phyloP scores from a whole-genome alignment of 2,797 vertebrate species.

The Miichthys miiuy region DNA sequence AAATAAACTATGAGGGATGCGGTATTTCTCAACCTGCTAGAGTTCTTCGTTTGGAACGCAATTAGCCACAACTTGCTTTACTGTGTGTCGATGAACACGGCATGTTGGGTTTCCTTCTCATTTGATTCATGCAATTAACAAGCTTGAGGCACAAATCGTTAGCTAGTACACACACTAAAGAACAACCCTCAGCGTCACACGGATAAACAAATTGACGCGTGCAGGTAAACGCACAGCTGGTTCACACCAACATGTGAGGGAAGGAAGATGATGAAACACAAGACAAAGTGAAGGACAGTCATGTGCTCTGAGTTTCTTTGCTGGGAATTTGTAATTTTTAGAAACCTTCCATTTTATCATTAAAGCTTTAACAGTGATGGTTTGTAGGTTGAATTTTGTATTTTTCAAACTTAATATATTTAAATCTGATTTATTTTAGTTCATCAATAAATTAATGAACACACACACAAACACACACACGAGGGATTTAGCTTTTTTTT shows the following conservation, averaged over 20 bases:
- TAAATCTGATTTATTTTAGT: not conserved
- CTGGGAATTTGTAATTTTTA: not conserved
- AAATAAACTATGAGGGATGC: too few species aligned
- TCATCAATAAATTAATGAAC: conserved; percentile 5
- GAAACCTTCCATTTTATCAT: not conserved
- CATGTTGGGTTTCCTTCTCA: too few species aligned
- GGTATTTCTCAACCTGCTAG: too few species aligned
- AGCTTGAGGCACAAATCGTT: too few species aligned
- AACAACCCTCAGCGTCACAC: too few species aligned
- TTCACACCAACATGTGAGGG: not conserved
- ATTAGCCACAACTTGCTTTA: too few species aligned
- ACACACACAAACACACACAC: not conserved
- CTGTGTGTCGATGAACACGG: too few species aligned
- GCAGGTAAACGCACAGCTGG: too few species aligned
- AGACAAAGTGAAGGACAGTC: not conserved
- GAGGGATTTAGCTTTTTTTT: not conserved
- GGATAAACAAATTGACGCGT: too few species aligned
- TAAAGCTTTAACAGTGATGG: not conserved
- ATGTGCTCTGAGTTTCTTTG: not conserved
- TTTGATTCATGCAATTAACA: too few species aligned
- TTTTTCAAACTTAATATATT: conserved; percentile 1
- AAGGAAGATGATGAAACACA: not conserved
- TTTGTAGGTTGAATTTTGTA: not conserved
- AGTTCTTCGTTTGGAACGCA: too few species aligned
- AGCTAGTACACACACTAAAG: too few species aligned